Base-by-base conservation (phyloP, 2,797 vertebrate species). In the Amniataba percoides region DNA sequence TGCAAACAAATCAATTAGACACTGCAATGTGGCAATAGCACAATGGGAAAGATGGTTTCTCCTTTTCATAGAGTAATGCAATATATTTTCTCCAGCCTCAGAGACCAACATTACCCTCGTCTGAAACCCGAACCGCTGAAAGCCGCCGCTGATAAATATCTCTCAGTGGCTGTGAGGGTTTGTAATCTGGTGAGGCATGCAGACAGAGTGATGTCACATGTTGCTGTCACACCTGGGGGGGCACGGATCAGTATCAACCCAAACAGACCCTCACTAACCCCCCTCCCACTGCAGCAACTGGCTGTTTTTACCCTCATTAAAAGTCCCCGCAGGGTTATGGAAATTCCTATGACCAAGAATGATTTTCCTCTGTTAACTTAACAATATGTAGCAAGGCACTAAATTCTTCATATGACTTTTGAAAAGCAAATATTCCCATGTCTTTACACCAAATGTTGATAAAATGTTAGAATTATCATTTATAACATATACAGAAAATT, bases 191-290 rank as follows among this genome's bases (percentile, higher is more conserved):
- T 78, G 56, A 82, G 84, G 84, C 79, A 83, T 86, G 85, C 83
- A 84, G 86, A 87, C 88, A 67, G 79, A 86, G 71, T 87, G 88
- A 90, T 88, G 88, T 92, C 90, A 93, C 86, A 81, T 84, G 87
- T 83, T 82, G 66, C 74, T 77, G 80, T 90, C 86, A 87, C 86
- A 84, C 87, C 78, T 89, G 67, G 78, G 66, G 25, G 18, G 68
- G 55, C 66, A 84, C 8, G 23, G 85, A 91, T 93, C 75, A 83
- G 72, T 89, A 59, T 89, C 88, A 83, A 85, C 55, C 81, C 77
- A 92, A 89, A 92, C 80, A 87, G 77, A 86, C 82, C 77, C 87
- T 74, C 78, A 67, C 61, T 83, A 73, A 87, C 83, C 74, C 77
- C 66, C 48, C 15, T 67, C 51, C 56, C 66, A 64, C n/a, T 78